Evolutionary conservation across 2,888 invertebrate species (phyloP).

Genomic region (Icerya purchasi): DNA sequence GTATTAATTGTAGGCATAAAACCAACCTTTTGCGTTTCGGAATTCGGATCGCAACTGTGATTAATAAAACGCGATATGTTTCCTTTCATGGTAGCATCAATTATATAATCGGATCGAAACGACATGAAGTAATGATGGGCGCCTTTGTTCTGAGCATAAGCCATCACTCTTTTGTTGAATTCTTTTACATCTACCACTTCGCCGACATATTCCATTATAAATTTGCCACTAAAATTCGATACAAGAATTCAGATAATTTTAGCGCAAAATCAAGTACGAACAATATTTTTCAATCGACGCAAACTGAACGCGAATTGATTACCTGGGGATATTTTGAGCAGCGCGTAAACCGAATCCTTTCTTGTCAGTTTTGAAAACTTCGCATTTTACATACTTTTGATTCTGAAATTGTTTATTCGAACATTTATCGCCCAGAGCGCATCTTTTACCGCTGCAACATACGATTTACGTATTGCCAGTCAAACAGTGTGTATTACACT

Average conservation of each 20-base stretch:
- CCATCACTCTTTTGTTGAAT: constrained; percentile 67
- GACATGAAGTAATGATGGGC: constrained; percentile 97
- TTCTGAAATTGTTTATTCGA: constrained; percentile 87
- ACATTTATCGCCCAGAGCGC: constrained; percentile 72
- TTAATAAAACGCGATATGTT: constrained; percentile 95
- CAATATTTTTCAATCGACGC: too few relatives aligned
- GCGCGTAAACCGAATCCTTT: constrained; percentile 90
- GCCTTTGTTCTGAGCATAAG: constrained; percentile 74
- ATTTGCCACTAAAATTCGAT: constrained; percentile 66
- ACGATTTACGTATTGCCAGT: too few relatives aligned
- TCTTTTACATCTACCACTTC: constrained; percentile 82
- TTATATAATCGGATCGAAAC: constrained; percentile 72
- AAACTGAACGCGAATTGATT: too few relatives aligned
- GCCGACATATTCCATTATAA: constrained; percentile 96
- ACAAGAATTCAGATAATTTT: too few relatives aligned
- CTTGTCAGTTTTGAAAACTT: constrained; percentile 73
- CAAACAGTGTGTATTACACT: too few relatives aligned
- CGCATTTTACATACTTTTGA: constrained; percentile 58
- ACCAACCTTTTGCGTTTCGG: constrained; percentile 76
- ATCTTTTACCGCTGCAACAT: constrained; percentile 59
- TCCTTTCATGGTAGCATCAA: constrained; percentile 90
- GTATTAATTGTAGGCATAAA: too few relatives aligned
- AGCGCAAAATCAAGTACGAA: too few relatives aligned
- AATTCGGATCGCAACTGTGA: constrained; percentile 96
- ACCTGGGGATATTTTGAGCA: constrained; percentile 46